phyloP scores from a whole-genome alignment of 2,888 invertebrate species.

The Drosophila emarginata region DNA sequence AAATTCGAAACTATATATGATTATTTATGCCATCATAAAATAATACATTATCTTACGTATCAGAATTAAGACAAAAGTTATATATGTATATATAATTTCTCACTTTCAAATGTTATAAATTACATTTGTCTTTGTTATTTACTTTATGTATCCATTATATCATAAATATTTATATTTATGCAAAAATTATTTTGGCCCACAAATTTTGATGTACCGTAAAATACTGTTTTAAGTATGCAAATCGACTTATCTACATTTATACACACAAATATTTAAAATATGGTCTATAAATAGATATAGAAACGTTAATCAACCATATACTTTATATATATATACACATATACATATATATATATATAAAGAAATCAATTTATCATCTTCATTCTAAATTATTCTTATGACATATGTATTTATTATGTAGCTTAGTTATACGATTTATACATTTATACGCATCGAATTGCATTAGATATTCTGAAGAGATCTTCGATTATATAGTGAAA shows the following conservation, averaged over 20 bases:
- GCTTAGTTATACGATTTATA: conserved; percentile 62
- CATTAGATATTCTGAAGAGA: conserved; percentile 48
- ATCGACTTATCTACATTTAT: conserved; percentile 24
- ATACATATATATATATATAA: conserved; percentile 31
- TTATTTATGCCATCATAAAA: too few relatives aligned
- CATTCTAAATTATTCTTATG: conserved; percentile 29
- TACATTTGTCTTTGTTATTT: conserved; percentile 28
- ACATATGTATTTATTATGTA: conserved; percentile 62
- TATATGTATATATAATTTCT: background rate
- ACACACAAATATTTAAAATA: conserved; percentile 6
- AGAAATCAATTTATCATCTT: background rate
- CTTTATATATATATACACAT: conserved; percentile 27
- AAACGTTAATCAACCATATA: background rate
- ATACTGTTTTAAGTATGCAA: conserved; percentile 74
- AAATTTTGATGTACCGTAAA: conserved; percentile 46
- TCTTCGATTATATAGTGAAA: conserved; percentile 45
- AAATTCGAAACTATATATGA: background rate
- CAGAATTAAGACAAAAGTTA: conserved; percentile 2
- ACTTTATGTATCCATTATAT: conserved; percentile 22
- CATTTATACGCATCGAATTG: conserved; percentile 64
- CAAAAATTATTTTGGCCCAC: conserved; percentile 54
- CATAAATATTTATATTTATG: conserved; percentile 21
- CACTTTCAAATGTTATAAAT: too few relatives aligned
- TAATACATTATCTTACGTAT: background rate
- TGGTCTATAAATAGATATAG: background rate